Conservation (phyloP, 2,888 invertebrate genomes). For the Ornithoptera priamus region DNA sequence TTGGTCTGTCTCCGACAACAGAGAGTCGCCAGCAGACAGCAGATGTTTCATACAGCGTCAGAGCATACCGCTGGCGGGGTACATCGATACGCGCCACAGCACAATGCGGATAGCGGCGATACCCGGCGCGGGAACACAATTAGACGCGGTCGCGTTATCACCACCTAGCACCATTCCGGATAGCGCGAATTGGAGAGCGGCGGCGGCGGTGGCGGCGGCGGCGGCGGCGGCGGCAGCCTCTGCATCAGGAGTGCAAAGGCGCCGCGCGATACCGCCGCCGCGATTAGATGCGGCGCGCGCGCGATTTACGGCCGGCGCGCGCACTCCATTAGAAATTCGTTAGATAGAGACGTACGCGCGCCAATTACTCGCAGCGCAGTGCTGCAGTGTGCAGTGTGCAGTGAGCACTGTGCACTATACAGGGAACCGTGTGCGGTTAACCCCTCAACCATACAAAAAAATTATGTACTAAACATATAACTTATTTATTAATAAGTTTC, state of each 20-base stretch:
- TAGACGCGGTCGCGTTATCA: conserved; percentile 43
- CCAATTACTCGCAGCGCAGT: conserved; percentile 62
- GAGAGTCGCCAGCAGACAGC: too few species aligned
- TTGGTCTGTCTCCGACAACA: too few species aligned
- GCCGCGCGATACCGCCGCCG: conserved; percentile 71
- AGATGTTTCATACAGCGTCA: too few species aligned
- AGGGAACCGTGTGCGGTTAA: too few species aligned
- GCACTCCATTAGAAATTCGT: conserved; percentile 79
- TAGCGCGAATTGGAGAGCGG: conserved; percentile 52
- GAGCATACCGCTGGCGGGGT: not conserved
- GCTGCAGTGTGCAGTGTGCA: not conserved
- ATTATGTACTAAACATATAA: too few species aligned
- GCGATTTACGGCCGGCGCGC: conserved; percentile 69
- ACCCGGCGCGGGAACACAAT: conserved; percentile 34
- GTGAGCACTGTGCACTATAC: too few species aligned
- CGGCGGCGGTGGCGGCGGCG: conserved; percentile 45
- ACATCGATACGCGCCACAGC: conserved; percentile 17
- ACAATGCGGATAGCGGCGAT: conserved; percentile 19
- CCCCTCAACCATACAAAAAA: too few species aligned
- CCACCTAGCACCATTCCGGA: conserved; percentile 51
- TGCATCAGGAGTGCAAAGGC: conserved; percentile 71
- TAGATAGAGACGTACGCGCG: conserved; percentile 73
- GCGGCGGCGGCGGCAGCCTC: conserved; percentile 49
- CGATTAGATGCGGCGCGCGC: conserved; percentile 71
- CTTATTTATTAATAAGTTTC: too few species aligned